Evolutionary conservation across 2,888 invertebrate genomes (phyloP).

Genomic region (Tuta absoluta): DNA sequence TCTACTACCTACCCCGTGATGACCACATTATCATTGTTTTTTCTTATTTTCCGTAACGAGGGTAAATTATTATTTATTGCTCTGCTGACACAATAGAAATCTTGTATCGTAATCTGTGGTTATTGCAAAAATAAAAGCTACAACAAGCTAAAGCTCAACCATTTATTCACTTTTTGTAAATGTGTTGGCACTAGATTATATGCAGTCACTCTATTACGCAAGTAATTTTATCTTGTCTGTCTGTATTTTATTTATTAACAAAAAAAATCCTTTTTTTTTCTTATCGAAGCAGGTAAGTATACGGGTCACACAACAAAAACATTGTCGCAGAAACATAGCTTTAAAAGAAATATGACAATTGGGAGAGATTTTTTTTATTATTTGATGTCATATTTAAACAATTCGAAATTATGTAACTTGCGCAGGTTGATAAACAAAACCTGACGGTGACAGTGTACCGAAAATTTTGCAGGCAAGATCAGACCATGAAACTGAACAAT

Average conservation of each 20-base stretch:
- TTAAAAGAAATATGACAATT: no score
- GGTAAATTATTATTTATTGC: constrained; percentile 35
- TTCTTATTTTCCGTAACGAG: constrained; percentile 4
- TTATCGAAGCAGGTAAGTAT: no score
- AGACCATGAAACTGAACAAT: no score
- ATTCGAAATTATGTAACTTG: no score
- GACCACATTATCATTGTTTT: not conserved
- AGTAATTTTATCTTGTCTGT: not conserved
- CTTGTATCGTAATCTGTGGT: constrained; percentile 2
- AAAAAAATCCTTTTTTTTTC: no score
- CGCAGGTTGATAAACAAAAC: no score
- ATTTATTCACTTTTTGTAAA: not conserved
- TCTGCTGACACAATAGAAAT: not conserved
- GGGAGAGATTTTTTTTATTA: no score
- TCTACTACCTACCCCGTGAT: not conserved
- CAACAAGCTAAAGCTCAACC: constrained; percentile 9
- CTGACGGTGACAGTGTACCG: no score
- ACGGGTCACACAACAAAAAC: no score
- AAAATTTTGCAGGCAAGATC: no score
- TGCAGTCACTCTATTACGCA: not conserved
- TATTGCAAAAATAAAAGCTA: not conserved
- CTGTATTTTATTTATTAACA: not conserved
- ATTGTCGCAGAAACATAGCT: no score
- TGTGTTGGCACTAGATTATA: not conserved
- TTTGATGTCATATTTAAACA: no score